Evolutionary conservation across 2,113 vertebrate genomes (phyloP).

Genomic region (Cricetomys ansorgei): DNA sequence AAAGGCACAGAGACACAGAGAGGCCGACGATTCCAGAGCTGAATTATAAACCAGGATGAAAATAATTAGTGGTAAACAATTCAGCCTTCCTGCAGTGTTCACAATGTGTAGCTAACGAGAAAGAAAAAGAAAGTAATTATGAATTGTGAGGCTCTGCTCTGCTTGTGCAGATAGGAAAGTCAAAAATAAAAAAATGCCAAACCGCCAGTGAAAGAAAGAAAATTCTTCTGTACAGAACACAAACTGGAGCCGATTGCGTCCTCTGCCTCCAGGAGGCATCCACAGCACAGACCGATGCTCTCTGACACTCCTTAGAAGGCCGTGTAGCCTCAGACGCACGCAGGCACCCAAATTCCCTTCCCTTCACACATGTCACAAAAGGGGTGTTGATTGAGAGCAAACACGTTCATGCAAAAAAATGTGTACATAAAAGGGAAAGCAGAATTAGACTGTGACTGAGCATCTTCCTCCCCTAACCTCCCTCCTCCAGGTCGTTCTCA

Average conservation of each 20-base stretch:
- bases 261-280: constrained; percentile 3
- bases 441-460: constrained; percentile 55
- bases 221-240: constrained; percentile 61
- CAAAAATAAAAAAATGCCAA: constrained; percentile 59
- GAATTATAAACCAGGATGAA: constrained; percentile 56
- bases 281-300: neutral
- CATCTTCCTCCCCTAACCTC: constrained; percentile 22
- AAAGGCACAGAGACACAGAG: constrained; percentile 9
- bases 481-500: constrained; percentile 44
- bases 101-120: constrained; percentile 42
- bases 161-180: constrained; percentile 52
- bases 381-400: constrained; percentile 65
- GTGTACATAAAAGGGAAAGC: constrained; percentile 16
- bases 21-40: constrained; percentile 59
- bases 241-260: constrained; percentile 60
- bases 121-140: constrained; percentile 60
- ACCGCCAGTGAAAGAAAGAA: constrained; percentile 42
- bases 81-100: constrained; percentile 10
- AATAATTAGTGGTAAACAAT: constrained; percentile 63
- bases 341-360: neutral
- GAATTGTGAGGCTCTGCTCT: constrained; percentile 46
- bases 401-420: constrained; percentile 32
- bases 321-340: constrained; percentile 48
- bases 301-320: neutral
- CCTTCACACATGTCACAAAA: constrained; percentile 51